These are phyloP conservation scores for Drosophila setifemur DNA, from an alignment of 1,140 invertebrate genomes.

Conservation along the genomic window DNA sequence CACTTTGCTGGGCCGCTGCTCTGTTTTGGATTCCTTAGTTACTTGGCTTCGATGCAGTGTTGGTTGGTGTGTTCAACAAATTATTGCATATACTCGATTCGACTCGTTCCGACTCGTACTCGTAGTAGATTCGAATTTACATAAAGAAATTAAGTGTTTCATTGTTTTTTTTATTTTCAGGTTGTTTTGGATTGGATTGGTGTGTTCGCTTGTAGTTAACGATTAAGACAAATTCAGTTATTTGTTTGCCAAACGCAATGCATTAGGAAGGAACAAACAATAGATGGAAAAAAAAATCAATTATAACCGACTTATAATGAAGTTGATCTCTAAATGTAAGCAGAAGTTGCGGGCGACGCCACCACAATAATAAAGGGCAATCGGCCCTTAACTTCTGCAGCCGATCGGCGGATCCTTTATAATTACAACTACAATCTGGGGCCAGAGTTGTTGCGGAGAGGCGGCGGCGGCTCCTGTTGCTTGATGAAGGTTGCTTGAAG, in stretches of 20 bases:
- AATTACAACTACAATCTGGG: neutral
- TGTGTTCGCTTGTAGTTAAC: neutral
- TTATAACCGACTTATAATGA: slow-evolving; percentile 14
- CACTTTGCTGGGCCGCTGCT: neutral
- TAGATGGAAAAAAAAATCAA: slow-evolving; percentile 23
- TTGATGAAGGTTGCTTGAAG: neutral
- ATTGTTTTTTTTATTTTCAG: slow-evolving; percentile 19
- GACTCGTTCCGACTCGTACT: no score
- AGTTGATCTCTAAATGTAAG: slow-evolving; percentile 4
- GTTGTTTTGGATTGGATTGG: neutral
- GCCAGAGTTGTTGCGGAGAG: neutral
- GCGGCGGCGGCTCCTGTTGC: neutral
- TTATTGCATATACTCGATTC: neutral
- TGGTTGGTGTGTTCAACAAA: neutral
- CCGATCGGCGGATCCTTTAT: neutral
- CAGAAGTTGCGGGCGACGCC: no score
- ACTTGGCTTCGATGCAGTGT: no score
- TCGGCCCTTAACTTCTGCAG: neutral
- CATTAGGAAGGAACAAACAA: slow-evolving; percentile 12
- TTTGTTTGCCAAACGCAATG: neutral
- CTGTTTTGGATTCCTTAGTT: neutral
- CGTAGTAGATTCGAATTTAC: no score
- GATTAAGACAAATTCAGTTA: neutral
- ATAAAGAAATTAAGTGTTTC: no score
- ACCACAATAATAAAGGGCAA: no score